A percentile compares a stretch with the other conserved stretches of the same genome.
phyloP scores from a whole-genome alignment of 1,140 invertebrate species.

The Andricus grossulariae region DNA sequence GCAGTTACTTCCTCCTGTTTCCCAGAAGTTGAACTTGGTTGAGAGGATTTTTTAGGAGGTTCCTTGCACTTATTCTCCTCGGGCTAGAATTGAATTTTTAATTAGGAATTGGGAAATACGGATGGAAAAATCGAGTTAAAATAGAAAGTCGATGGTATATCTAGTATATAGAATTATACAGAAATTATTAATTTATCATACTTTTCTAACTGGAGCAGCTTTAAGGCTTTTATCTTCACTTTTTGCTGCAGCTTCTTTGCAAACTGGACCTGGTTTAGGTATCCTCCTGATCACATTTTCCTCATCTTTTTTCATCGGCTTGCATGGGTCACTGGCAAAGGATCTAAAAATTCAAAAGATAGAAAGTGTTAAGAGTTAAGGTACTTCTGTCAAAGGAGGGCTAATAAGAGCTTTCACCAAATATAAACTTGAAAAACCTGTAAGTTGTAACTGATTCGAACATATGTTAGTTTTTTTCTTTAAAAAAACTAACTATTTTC shows the following conservation, averaged over 20 bases:
- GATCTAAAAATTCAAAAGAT: neutral
- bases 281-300: slow-evolving; percentile 1
- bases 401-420: too few relatives aligned
- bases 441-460: too few relatives aligned
- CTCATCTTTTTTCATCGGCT: neutral
- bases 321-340: neutral
- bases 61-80: neutral
- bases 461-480: too few relatives aligned
- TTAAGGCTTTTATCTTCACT: neutral
- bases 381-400: neutral
- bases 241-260: slow-evolving; percentile 1
- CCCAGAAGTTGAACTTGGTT: neutral
- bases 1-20: neutral
- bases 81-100: neutral
- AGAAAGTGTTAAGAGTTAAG: neutral
- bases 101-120: neutral
- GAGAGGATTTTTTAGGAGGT: neutral
- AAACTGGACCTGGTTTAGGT: slow-evolving; percentile 6
- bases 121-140: neutral
- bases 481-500: too few relatives aligned
- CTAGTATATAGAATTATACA: too few relatives aligned
- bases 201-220: neutral
- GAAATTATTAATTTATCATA: neutral
- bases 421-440: too few relatives aligned
- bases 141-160: too few relatives aligned